Base-by-base conservation (phyloP, 2,797 vertebrate species). In the Huso huso region DNA sequence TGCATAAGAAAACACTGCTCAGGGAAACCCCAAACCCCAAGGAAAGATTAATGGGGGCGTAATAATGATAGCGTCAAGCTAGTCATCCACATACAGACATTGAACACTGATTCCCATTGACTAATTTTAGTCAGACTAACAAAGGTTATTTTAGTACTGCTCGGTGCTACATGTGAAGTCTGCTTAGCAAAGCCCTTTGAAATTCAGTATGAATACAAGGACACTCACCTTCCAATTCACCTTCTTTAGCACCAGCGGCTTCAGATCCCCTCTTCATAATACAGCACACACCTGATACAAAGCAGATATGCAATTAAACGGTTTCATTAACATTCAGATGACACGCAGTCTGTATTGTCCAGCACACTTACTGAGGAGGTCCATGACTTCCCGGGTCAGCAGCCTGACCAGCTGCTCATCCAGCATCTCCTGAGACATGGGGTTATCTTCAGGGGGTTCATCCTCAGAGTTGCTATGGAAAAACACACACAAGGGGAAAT, bases 391-490 rank as follows among this genome's bases (percentile, higher is more conserved):
- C 69, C 94, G 90, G 15, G 94, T 97, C 78, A 95, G 78, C 77
- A 95, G 84, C 58, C 96, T 91, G 57, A 95, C 85, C 72, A 99
- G 80, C 73, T 96, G 93, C 72, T 98, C 95, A 74, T 99, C 96
- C 78, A 99, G 76, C 89, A 99, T 93, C 79, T 99, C 96, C 82
- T 95, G 91, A 51, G 95, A 95, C 76, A 98, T 95, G 0, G 92
- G 91, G 74, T 89, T 95, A 70, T 96, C 92, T 68, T 95, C 92
- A 70, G 82, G 84, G 62, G 87, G 74, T 64, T 91, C 90, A 51
- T 91, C 91, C 72, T 94, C 93, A 62, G 83, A 75, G 0, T 83
- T 91, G 70, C 86, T 88, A 58, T 52, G 58, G 1, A 72, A 66
- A 70, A 74, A 57, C 8, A 11, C 49, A 57, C 49, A 49, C 48